Percentiles rank a stretch among this genome's conserved stretches.
Conservation (phyloP, 2,797 vertebrate genomes). For the Austrolebias charrua region DNA sequence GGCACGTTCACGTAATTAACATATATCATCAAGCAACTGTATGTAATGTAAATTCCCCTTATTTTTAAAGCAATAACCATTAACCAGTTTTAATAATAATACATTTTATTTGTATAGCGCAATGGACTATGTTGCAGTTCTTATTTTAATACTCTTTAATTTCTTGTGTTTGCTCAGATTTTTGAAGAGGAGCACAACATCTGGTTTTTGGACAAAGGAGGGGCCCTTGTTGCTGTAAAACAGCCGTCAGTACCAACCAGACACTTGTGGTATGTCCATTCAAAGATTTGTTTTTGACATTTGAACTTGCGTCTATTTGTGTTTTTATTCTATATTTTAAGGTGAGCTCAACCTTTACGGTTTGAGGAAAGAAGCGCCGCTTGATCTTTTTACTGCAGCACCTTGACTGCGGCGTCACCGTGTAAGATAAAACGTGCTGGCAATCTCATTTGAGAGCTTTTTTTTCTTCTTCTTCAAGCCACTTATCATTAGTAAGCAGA, state of each 20-base stretch:
- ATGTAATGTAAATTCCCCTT: too few relatives aligned
- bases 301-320: slow-evolving; percentile 8
- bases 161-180: slow-evolving; percentile 77
- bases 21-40: too few relatives aligned
- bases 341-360: slow-evolving; percentile 2
- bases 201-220: slow-evolving; percentile 97
- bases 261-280: slow-evolving; percentile 87
- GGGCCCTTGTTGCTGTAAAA: slow-evolving; percentile 92
- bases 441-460: slow-evolving; percentile 41
- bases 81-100: too few relatives aligned
- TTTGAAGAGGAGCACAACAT: slow-evolving; percentile 97
- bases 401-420: slow-evolving; percentile 15
- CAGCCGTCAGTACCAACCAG: slow-evolving; percentile 89
- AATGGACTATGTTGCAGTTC: neutral
- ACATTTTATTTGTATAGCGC: too few relatives aligned
- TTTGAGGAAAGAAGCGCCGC: slow-evolving; percentile 19
- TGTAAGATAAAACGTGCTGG: slow-evolving; percentile 11
- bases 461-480: slow-evolving; percentile 25
- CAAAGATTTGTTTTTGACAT: slow-evolving; percentile 1
- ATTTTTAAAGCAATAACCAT: too few relatives aligned
- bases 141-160: neutral
- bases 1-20: too few relatives aligned
- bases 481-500: slow-evolving; percentile 59
- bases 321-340: slow-evolving; percentile 9
- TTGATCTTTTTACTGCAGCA: slow-evolving; percentile 44